A percentile compares a stretch with the other conserved stretches of the same genome.
phyloP scores from a whole-genome alignment of 1,140 invertebrate species.

The Aplysia californica region DNA sequence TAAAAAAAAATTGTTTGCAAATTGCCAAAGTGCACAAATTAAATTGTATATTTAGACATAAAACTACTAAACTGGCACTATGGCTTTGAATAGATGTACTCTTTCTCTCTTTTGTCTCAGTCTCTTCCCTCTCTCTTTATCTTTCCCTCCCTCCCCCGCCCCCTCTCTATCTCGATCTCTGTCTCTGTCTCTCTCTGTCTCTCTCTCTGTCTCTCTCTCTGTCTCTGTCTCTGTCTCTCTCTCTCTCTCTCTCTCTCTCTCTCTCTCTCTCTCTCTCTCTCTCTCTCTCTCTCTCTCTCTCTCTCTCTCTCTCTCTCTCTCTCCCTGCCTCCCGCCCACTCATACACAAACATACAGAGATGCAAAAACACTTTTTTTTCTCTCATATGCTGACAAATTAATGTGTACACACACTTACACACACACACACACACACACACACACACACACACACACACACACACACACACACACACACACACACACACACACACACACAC shows the following conservation, averaged over 20 bases:
- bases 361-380: background rate
- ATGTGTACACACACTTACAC: too few species aligned
- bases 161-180: background rate
- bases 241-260: conserved; percentile 9
- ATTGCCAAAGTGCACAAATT: too few species aligned
- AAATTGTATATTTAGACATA: too few species aligned
- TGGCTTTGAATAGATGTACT: background rate
- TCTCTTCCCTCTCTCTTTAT: conserved; percentile 2
- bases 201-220: background rate
- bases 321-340: background rate
- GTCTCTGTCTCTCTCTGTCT: background rate
- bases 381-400: too few species aligned
- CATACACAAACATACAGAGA: too few species aligned
- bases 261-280: conserved; percentile 1
- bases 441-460: too few species aligned
- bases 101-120: too few species aligned
- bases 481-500: too few species aligned
- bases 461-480: too few species aligned
- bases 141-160: background rate
- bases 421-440: too few species aligned
- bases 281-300: conserved; percentile 11
- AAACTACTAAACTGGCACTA: too few species aligned
- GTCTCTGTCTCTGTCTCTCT: background rate
- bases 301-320: conserved; percentile 4
- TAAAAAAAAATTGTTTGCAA: too few species aligned